These are phyloP conservation scores for Tipula helvola DNA, from an alignment of 2,888 invertebrate species.

Conservation along the genomic window DNA sequence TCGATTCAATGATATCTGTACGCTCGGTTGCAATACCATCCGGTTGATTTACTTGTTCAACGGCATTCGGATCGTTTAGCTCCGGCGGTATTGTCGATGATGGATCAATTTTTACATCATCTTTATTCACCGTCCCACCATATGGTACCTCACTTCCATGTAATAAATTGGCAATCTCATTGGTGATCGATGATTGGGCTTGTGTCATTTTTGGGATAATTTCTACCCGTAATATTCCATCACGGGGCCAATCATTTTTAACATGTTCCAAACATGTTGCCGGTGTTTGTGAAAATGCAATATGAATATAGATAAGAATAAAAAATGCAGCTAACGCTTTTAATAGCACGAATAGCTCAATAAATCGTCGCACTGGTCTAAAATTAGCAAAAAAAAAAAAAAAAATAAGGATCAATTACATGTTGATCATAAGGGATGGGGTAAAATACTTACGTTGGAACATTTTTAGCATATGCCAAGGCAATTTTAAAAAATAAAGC, in stretches of 20 bases:
- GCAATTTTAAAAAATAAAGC: constrained; percentile 89
- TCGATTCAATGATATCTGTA: not conserved
- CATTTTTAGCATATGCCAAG: constrained; percentile 78
- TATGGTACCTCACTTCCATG: not conserved
- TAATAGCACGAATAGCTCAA: constrained; percentile 32
- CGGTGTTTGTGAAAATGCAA: constrained; percentile 84
- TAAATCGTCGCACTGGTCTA: constrained; percentile 27
- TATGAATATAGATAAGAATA: constrained; percentile 87
- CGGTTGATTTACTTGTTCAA: not conserved
- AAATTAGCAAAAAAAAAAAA: constrained; percentile 5
- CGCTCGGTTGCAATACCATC: not conserved
- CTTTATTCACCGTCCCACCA: not conserved
- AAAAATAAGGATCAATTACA: not conserved
- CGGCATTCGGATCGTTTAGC: not conserved
- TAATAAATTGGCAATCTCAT: not conserved
- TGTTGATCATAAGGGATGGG: constrained; percentile 10
- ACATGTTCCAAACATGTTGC: constrained; percentile 87
- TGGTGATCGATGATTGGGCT: not conserved
- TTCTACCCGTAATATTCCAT: constrained; percentile 61
- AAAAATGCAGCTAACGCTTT: constrained; percentile 76
- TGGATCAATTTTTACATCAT: constrained; percentile 13
- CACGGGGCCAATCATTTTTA: constrained; percentile 82
- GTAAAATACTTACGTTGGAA: constrained; percentile 57
- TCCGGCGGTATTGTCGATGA: constrained; percentile 16
- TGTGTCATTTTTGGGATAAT: constrained; percentile 10